Percentiles rank a stretch among this genome's conserved stretches.
Conservation (phyloP, 1,140 invertebrate genomes). For the Tetraneura akinire region DNA sequence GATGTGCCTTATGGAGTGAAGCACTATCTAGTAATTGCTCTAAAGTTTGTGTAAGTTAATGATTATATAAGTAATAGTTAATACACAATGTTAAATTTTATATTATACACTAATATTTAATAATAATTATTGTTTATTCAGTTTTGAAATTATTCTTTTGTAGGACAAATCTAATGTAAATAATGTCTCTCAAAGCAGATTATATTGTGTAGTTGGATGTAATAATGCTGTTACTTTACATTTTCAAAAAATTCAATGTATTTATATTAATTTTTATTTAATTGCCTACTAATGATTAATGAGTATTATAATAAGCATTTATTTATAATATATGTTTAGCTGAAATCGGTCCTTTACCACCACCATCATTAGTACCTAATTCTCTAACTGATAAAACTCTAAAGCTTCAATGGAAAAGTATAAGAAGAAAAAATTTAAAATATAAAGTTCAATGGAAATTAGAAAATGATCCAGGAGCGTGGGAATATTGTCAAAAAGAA, state of each 20-base stretch:
- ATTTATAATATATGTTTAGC: constrained; percentile 60
- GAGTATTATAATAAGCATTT: neutral
- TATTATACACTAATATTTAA: neutral
- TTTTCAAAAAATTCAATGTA: constrained; percentile 72
- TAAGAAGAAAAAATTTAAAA: constrained; percentile 63
- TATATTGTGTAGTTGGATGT: constrained; percentile 80
- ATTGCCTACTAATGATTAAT: neutral
- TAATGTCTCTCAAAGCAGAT: constrained; percentile 67
- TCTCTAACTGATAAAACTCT: constrained; percentile 74
- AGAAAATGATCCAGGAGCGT: constrained; percentile 67
- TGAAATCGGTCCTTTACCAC: constrained; percentile 69
- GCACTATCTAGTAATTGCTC: constrained; percentile 70
- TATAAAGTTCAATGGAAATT: constrained; percentile 78
- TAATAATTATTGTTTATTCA: neutral
- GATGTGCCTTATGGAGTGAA: constrained; percentile 69
- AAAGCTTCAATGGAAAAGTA: constrained; percentile 76
- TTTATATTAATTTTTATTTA: constrained; percentile 52
- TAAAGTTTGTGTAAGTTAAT: constrained; percentile 71
- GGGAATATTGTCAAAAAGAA: constrained; percentile 75
- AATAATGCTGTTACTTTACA: constrained; percentile 75
- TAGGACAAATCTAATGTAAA: constrained; percentile 71
- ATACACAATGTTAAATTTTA: neutral
- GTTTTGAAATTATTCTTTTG: neutral
- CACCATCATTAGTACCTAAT: constrained; percentile 75
- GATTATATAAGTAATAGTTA: constrained; percentile 3